Evolutionary conservation across 2,888 invertebrate genomes (phyloP).

Genomic region (Chloromyia formosa): DNA sequence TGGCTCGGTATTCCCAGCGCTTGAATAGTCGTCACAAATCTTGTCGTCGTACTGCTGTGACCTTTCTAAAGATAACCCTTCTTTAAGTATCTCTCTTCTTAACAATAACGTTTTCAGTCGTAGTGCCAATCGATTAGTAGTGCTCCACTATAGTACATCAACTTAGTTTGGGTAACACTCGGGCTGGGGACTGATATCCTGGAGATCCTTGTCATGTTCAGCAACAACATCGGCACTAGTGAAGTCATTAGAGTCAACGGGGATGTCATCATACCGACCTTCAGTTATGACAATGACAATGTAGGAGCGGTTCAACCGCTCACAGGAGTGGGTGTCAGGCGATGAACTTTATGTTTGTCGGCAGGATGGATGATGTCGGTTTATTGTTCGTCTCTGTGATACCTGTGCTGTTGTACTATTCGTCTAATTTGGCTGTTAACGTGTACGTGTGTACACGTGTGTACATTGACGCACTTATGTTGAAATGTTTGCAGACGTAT

Average conservation of each 20-base stretch:
- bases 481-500: conserved; percentile 32
- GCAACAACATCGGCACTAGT: neutral
- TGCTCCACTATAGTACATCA: conserved; percentile 22
- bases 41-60: neutral
- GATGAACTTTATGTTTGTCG: too few relatives aligned
- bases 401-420: neutral
- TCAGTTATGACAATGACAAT: neutral
- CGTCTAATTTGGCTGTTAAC: conserved; percentile 29
- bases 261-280: conserved; percentile 13
- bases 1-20: neutral
- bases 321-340: neutral
- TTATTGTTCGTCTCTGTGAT: neutral
- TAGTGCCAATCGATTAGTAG: conserved; percentile 20
- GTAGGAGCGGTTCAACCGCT: neutral
- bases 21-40: neutral
- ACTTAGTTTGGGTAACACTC: neutral
- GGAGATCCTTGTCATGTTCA: conserved; percentile 7
- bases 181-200: neutral
- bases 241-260: conserved; percentile 9
- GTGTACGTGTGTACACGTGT: neutral
- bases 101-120: neutral
- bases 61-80: conserved; percentile 8
- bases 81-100: conserved; percentile 14
- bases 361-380: neutral
- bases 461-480: conserved; percentile 28